These are phyloP conservation scores for Caenorhabditis doughertyi DNA, from an alignment of 2,888 invertebrate genomes.

Conservation along the genomic window DNA sequence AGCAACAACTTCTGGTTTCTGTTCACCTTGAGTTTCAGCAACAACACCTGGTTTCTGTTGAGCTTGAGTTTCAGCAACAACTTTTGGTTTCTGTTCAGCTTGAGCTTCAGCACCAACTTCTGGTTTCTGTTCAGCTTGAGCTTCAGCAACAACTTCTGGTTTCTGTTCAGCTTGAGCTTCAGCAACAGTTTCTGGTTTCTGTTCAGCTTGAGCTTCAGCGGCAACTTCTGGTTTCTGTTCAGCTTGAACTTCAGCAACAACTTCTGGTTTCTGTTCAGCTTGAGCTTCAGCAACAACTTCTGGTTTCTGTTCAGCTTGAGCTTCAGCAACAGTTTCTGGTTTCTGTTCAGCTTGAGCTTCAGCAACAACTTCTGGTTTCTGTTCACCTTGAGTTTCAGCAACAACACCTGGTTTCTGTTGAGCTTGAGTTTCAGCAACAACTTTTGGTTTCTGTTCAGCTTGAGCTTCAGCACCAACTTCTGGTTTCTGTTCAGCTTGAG, in stretches of 20 bases:
- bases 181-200: constrained; percentile 8
- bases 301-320: constrained; percentile 20
- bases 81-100: constrained; percentile 21
- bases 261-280: constrained; percentile 20
- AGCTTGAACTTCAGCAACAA: constrained; percentile 13
- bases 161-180: constrained; percentile 6
- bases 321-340: constrained; percentile 49
- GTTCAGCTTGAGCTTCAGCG: constrained; percentile 9
- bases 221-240: constrained; percentile 46
- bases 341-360: constrained; percentile 37
- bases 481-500: constrained; percentile 18
- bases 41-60: constrained; percentile 9
- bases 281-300: constrained; percentile 16
- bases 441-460: neutral
- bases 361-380: neutral
- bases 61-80: neutral
- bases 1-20: constrained; percentile 26
- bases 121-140: constrained; percentile 35
- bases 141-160: constrained; percentile 10
- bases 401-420: neutral
- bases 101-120: constrained; percentile 28
- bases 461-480: constrained; percentile 19
- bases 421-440: neutral
- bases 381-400: neutral
- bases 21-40: constrained; percentile 10